Conservation (phyloP, 2,113 vertebrate genomes). For the Mastomys natalensis region DNA sequence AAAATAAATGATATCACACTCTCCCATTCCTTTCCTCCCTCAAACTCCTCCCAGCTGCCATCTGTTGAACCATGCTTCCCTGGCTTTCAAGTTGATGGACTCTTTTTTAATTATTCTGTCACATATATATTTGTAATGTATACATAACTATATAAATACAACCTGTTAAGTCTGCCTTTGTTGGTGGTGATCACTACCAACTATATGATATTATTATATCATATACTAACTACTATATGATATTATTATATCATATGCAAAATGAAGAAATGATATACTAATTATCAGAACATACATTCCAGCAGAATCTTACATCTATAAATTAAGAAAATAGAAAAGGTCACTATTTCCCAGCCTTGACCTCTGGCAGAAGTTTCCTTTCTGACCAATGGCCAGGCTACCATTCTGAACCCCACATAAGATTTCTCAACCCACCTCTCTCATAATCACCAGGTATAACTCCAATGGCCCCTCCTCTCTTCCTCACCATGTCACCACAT, state of each 20-base stretch:
- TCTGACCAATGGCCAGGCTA: no score
- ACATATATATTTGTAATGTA: not conserved
- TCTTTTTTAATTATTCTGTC: not conserved
- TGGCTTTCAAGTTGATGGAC: not conserved
- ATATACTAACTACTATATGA: no score
- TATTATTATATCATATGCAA: not conserved
- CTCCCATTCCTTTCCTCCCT: not conserved
- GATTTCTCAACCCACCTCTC: no score
- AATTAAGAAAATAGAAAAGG: not conserved
- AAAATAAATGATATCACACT: not conserved
- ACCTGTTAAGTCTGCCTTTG: not conserved
- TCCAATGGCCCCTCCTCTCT: no score
- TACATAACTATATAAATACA: not conserved
- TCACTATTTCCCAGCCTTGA: no score
- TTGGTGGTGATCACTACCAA: not conserved
- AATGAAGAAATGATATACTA: not conserved
- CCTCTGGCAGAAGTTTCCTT: no score
- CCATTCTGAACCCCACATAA: no score
- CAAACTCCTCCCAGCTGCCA: not conserved
- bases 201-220: not conserved
- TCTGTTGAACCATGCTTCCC: not conserved
- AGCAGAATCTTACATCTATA: not conserved
- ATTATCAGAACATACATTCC: not conserved
- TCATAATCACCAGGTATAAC: no score
- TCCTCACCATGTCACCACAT: no score